Evolutionary conservation across 2,113 vertebrate species (phyloP).

Genomic region (Diglossa brunneiventris): DNA sequence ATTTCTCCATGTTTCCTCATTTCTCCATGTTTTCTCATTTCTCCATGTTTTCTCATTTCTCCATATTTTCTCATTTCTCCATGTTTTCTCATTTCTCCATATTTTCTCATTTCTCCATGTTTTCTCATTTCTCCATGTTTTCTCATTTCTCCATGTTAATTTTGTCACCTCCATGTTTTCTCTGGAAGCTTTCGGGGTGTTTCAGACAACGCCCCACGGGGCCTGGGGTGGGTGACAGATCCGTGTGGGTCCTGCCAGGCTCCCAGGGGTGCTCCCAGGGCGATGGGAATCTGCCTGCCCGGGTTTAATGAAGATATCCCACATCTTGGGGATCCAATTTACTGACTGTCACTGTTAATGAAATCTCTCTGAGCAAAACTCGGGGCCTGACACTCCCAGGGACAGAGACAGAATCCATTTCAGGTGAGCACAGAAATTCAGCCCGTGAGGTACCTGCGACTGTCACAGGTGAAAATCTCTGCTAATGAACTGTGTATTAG

Average conservation of each 20-base stretch:
- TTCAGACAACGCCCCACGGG: rapidly evolving
- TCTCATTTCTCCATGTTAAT: rapidly evolving
- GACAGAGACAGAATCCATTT: background rate
- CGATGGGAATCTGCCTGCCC: background rate
- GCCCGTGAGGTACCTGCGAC: background rate
- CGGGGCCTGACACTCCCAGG: background rate
- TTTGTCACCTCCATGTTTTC: too few relatives aligned
- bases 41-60: too few relatives aligned
- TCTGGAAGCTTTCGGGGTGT: background rate
- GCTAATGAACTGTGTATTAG: constrained; percentile 32
- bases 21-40: rapidly evolving
- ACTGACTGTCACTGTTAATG: background rate
- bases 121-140: too few relatives aligned
- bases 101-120: too few relatives aligned
- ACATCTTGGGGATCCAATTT: background rate
- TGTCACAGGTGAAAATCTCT: constrained; percentile 27
- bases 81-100: too few relatives aligned
- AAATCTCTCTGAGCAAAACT: background rate
- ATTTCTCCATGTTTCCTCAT: rapidly evolving
- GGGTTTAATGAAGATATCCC: background rate
- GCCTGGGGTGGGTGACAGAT: background rate
- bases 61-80: too few relatives aligned
- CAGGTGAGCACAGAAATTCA: background rate
- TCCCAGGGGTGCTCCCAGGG: background rate
- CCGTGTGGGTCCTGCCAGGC: background rate